Conservation (phyloP, 2,888 invertebrate species). For the Tortrix viridana region DNA sequence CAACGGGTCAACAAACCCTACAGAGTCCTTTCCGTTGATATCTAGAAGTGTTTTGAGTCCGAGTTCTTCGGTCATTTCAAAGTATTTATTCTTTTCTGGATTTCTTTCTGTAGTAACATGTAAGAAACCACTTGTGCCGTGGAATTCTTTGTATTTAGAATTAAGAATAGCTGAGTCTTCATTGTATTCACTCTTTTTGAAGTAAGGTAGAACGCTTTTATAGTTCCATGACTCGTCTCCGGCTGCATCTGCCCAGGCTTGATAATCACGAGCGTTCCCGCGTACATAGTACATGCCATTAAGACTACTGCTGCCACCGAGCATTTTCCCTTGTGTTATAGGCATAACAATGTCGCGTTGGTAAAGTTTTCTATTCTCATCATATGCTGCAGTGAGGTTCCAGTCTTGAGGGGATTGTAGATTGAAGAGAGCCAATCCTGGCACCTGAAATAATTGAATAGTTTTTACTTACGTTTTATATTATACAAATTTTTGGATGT, state of each 20-base stretch:
- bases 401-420: conserved; percentile 38
- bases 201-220: conserved; percentile 44
- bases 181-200: conserved; percentile 48
- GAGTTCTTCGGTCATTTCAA: conserved; percentile 6
- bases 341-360: conserved; percentile 26
- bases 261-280: conserved; percentile 46
- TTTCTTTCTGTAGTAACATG: conserved; percentile 6
- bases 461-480: too few relatives aligned
- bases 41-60: conserved; percentile 14
- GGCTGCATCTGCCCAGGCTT: conserved; percentile 45
- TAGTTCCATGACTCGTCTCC: conserved; percentile 47
- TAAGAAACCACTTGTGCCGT: conserved; percentile 13
- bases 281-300: conserved; percentile 46
- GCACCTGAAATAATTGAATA: conserved; percentile 7
- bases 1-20: conserved; percentile 33
- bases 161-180: conserved; percentile 41
- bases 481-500: too few relatives aligned
- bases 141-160: conserved; percentile 13
- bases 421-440: not conserved
- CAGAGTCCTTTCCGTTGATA: conserved; percentile 13
- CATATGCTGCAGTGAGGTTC: conserved; percentile 44
- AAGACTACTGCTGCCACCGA: conserved; percentile 47
- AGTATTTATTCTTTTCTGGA: not conserved
- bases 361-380: conserved; percentile 35
- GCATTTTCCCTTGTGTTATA: conserved; percentile 43